Conservation (phyloP, 2,888 invertebrate genomes). For the Sepioteuthis lessoniana region DNA sequence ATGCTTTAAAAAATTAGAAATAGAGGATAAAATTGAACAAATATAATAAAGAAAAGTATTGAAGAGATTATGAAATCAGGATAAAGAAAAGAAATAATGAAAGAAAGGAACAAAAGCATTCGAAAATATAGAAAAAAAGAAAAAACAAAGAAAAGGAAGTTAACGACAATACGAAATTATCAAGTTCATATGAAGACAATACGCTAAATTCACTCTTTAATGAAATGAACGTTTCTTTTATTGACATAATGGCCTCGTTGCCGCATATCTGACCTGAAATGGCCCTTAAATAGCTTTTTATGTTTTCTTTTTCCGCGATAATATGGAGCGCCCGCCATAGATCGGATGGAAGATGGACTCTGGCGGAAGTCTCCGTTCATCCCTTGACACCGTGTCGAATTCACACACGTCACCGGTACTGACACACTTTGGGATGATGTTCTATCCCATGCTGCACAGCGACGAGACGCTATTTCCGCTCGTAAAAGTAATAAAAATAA, state of each 20-base stretch:
- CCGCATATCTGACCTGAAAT: background rate
- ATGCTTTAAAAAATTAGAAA: too few relatives aligned
- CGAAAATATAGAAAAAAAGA: background rate
- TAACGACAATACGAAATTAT: background rate
- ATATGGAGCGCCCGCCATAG: background rate
- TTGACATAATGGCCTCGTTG: background rate
- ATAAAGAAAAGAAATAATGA: too few relatives aligned
- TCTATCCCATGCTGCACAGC: background rate
- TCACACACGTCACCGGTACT: background rate
- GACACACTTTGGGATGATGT: background rate
- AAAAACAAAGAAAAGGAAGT: background rate
- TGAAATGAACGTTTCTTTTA: slow-evolving; percentile 9
- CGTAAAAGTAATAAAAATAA: background rate
- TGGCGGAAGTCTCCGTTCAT: background rate
- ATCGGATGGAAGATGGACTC: background rate
- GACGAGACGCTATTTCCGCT: background rate
- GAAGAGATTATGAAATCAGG: too few relatives aligned
- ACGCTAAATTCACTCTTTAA: background rate
- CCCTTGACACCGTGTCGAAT: slow-evolving; percentile 33
- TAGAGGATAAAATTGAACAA: too few relatives aligned
- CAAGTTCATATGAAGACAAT: slow-evolving; percentile 6
- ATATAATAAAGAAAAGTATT: too few relatives aligned
- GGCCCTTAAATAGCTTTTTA: slow-evolving; percentile 11
- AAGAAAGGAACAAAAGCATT: background rate
- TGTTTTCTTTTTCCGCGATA: slow-evolving; percentile 18